A percentile compares a stretch with the other conserved stretches of the same genome.
Conservation (phyloP, 2,888 invertebrate genomes). For the Drosophila sordidula region DNA sequence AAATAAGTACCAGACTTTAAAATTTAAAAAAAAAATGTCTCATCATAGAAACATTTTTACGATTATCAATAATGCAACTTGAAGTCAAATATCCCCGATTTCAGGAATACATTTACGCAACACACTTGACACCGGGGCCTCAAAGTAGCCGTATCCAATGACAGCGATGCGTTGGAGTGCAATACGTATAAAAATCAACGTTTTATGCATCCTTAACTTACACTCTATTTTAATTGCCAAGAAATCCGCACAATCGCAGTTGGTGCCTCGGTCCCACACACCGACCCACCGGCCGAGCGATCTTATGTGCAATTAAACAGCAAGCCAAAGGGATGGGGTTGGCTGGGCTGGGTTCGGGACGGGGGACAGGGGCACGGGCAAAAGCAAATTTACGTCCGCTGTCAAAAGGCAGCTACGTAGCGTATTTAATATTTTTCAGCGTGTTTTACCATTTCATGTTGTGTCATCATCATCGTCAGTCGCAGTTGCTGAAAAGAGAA, state of each 20-base stretch:
- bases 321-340: constrained; percentile 17
- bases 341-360: neutral
- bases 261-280: constrained; percentile 37
- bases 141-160: constrained; percentile 34
- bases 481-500: constrained; percentile 25
- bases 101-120: constrained; percentile 47
- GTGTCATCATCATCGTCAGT: constrained; percentile 82
- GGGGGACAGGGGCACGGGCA: constrained; percentile 39
- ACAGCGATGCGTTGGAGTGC: constrained; percentile 46
- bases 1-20: too few relatives aligned
- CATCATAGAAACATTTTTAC: too few relatives aligned
- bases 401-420: constrained; percentile 82
- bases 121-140: neutral
- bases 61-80: too few relatives aligned
- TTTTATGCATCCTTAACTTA: constrained; percentile 82
- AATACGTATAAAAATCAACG: constrained; percentile 74
- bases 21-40: too few relatives aligned
- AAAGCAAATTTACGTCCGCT: constrained; percentile 84
- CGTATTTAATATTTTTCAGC: constrained; percentile 84
- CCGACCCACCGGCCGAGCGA: constrained; percentile 36
- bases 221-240: constrained; percentile 83
- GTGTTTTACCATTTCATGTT: constrained; percentile 84
- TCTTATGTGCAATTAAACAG: constrained; percentile 76
- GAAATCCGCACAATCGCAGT: constrained; percentile 69
- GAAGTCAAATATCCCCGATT: constrained; percentile 20